Conservation (phyloP, 2,888 invertebrate genomes). For the Rhagophthalmus giganteus region DNA sequence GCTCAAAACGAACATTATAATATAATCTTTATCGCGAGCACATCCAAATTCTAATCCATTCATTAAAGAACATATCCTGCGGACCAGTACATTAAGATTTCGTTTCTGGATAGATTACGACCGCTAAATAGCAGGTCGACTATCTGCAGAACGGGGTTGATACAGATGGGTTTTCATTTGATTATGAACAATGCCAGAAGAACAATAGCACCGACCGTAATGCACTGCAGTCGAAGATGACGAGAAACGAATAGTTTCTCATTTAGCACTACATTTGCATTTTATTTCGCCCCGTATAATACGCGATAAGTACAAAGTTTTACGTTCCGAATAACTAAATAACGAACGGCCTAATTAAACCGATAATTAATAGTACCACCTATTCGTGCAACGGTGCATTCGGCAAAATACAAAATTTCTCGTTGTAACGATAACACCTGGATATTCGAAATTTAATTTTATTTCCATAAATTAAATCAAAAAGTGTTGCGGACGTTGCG, state of each 20-base stretch:
- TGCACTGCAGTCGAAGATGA: slow-evolving; percentile 44
- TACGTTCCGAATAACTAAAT: no score
- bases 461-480: no score
- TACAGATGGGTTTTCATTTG: slow-evolving; percentile 49
- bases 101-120: slow-evolving; percentile 7
- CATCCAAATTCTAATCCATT: slow-evolving; percentile 32
- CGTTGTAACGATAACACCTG: no score
- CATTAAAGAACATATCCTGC: slow-evolving; percentile 25
- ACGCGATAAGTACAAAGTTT: no score
- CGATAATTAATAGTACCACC: no score
- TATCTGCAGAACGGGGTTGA: slow-evolving; percentile 35
- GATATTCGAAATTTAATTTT: no score
- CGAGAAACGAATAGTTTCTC: slow-evolving; percentile 41
- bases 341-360: no score
- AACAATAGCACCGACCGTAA: slow-evolving; percentile 43
- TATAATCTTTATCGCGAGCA: slow-evolving; percentile 10
- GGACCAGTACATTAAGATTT: slow-evolving; percentile 14
- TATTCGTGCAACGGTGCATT: no score
- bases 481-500: no score
- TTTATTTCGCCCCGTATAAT: no score
- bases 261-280: slow-evolving; percentile 36
- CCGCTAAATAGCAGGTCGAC: slow-evolving; percentile 20
- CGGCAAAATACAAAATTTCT: no score
- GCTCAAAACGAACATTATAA: no score
- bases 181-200: slow-evolving; percentile 46